A percentile compares a stretch with the other conserved stretches of the same genome.
Evolutionary conservation across 1,140 invertebrate genomes (phyloP).

Genomic region (Aphelenchoides besseyi): DNA sequence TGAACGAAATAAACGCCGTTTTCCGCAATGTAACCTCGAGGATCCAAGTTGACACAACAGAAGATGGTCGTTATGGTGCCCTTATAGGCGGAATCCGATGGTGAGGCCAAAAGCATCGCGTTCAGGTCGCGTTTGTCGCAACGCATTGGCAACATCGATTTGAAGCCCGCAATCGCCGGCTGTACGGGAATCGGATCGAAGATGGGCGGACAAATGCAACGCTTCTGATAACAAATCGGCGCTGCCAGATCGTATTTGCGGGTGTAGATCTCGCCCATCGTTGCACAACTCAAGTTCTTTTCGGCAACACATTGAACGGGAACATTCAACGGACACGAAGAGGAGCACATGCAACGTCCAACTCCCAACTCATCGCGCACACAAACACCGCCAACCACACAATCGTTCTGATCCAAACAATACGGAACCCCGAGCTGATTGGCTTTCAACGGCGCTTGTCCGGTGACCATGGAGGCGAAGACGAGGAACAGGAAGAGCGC

Average conservation of each 20-base stretch:
- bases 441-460: neutral
- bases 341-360: conserved; percentile 54
- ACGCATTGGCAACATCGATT: conserved; percentile 54
- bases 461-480: too few species aligned
- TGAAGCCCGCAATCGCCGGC: conserved; percentile 38
- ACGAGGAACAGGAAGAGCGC: too few species aligned
- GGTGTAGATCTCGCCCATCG: conserved; percentile 53
- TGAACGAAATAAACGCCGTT: conserved; percentile 57
- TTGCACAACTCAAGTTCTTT: conserved; percentile 41
- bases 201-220: conserved; percentile 55
- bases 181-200: conserved; percentile 47
- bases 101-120: conserved; percentile 43
- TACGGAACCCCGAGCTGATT: conserved; percentile 40
- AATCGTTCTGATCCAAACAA: conserved; percentile 49
- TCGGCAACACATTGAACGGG: conserved; percentile 39
- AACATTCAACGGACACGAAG: conserved; percentile 55
- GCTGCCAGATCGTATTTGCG: conserved; percentile 43
- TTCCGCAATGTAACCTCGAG: conserved; percentile 47
- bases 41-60: conserved; percentile 60
- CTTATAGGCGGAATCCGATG: conserved; percentile 46
- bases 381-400: conserved; percentile 54
- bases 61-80: conserved; percentile 51
- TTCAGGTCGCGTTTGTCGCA: conserved; percentile 57
- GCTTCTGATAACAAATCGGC: conserved; percentile 49
- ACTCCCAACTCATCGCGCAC: conserved; percentile 39